Base-by-base conservation (phyloP, 2,888 invertebrate species). In the Malthinus flaveolus region DNA sequence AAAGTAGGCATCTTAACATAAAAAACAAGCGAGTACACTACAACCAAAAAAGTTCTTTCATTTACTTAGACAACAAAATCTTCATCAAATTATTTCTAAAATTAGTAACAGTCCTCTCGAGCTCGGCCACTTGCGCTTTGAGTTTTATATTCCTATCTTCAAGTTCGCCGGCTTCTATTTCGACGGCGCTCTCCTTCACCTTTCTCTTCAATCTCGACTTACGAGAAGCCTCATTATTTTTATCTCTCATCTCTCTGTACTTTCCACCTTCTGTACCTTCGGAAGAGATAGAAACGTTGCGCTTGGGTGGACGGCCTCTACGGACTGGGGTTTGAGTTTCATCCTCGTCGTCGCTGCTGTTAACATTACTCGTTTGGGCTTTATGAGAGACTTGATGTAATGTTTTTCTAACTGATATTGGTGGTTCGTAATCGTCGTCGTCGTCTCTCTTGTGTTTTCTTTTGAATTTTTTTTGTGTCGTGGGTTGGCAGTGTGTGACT, bases 181-280 rank as follows among this genome's bases (percentile, higher is more conserved):
- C 73, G 73, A 83, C 76, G 54, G 81, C 79, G 11, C 67, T 65
- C 65, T 86, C 85, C 60, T 83, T 83, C 1, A 76, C 73, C 76
- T 89, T 90, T 65, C 89, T 83, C 70, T 89, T 90, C 80, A 86
- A 84, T 63, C 90, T 80, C 1, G 90, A 90, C 67, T 86, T 84
- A 67, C 90, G 82, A 37, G 90, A 90, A 39, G 90, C 90, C 77
- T 89, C 89, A 73, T 91, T 91, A 76, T 91, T 91, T 73, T 88
- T 89, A 71, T 88, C 87, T 54, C 91, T 79, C 63, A 88, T 81
- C 71, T 89, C 87, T 49, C 88, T 80, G 73, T 90, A 90, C 64
- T 82, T 84, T 34, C 79, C 70, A 76, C 60, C 78, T 78, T 59
- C 81, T 7, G 11, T 12, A 23, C 36, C 36, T 78, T 81, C 54